Conservation (phyloP, 2,113 vertebrate genomes). For the Podocnemis expansa region DNA sequence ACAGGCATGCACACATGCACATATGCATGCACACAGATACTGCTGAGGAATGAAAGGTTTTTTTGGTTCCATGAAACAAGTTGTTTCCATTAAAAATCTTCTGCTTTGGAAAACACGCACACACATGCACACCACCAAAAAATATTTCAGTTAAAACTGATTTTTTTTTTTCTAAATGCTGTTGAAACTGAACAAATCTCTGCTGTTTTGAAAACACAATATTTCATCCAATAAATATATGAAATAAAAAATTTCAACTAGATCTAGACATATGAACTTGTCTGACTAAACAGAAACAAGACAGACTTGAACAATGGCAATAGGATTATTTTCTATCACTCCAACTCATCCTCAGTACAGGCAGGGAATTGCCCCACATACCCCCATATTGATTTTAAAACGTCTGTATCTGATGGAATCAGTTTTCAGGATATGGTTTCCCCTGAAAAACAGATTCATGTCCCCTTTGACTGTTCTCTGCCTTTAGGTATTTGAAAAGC, state of each 20-base stretch:
- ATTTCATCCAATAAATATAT: not conserved
- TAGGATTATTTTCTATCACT: not conserved
- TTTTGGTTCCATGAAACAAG: too few species aligned
- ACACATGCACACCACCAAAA: too few species aligned
- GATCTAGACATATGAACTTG: not conserved
- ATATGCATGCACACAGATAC: too few species aligned
- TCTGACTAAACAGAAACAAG: fast-evolving
- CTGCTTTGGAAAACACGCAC: too few species aligned
- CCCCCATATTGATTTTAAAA: fast-evolving
- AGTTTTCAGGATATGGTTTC: too few species aligned
- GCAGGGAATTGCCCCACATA: fast-evolving
- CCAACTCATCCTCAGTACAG: fast-evolving
- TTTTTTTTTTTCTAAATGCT: too few species aligned
- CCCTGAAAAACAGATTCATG: fast-evolving
- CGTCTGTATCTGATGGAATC: fast-evolving
- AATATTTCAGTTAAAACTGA: too few species aligned
- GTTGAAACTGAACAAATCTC: not conserved
- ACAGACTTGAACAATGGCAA: fast-evolving
- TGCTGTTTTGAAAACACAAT: not conserved
- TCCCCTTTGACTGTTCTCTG: not conserved
- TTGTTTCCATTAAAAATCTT: too few species aligned
- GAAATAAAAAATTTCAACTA: not conserved
- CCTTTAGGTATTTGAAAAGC: not conserved
- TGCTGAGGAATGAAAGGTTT: too few species aligned
- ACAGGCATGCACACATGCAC: too few species aligned